Conservation (phyloP, 1,140 invertebrate species). For the Drosophila willistoni region DNA sequence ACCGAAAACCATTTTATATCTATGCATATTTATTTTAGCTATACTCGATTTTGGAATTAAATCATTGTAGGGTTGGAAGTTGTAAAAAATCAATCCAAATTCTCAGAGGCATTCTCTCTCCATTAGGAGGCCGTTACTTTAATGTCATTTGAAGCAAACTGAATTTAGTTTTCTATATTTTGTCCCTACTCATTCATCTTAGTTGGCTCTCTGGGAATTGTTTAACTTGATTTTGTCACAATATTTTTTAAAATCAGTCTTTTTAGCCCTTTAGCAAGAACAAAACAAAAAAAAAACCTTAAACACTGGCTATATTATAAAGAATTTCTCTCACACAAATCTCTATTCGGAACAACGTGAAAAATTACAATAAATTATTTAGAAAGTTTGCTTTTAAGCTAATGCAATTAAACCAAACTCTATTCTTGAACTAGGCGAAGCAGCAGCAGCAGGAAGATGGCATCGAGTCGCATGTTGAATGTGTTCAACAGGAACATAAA, state of each 20-base stretch:
- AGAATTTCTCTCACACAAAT: not conserved
- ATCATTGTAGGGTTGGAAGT: no score
- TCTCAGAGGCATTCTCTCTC: no score
- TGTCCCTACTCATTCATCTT: not conserved
- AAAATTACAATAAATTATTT: not conserved
- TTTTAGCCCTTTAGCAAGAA: not conserved
- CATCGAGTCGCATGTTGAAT: constrained; percentile 31
- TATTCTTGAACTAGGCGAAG: not conserved
- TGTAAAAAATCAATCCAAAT: no score
- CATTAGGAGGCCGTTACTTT: not conserved
- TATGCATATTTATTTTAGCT: no score
- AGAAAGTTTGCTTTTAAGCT: no score
- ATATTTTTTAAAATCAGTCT: not conserved
- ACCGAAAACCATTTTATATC: no score
- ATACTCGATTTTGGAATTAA: no score
- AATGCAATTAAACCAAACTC: constrained; percentile 5
- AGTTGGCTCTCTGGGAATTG: constrained; percentile 1
- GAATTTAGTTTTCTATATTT: not conserved
- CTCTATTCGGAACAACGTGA: not conserved
- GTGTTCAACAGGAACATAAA: constrained; percentile 16
- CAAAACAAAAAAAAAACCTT: not conserved
- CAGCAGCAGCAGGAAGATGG: constrained; percentile 4
- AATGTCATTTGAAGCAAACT: not conserved
- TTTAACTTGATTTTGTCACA: not conserved
- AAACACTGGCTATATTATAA: not conserved